A percentile compares a stretch with the other conserved stretches of the same genome.
phyloP scores from a whole-genome alignment of 2,113 vertebrate genomes.

The Phylloscopus trochiloides region DNA sequence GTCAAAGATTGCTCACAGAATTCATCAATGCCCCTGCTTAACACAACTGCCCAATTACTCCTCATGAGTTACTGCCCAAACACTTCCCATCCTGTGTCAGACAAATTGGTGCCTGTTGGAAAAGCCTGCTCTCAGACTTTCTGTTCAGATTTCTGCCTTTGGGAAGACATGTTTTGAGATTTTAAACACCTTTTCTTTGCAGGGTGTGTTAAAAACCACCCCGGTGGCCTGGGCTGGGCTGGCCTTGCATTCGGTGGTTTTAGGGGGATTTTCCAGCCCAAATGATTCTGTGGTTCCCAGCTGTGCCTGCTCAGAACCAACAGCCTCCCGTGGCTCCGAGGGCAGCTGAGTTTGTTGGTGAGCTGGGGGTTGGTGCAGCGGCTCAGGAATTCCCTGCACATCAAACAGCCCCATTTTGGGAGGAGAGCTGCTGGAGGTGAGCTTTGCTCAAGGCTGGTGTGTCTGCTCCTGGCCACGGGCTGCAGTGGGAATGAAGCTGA shows the following conservation, averaged over 20 bases:
- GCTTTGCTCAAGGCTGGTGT: fast-evolving
- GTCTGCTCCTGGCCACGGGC: fast-evolving
- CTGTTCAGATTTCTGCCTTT: not conserved
- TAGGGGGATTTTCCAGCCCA: not conserved
- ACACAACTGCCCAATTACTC: not conserved
- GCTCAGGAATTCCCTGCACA: not conserved
- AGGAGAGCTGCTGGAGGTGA: fast-evolving
- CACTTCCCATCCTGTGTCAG: not conserved
- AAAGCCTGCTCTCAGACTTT: not conserved
- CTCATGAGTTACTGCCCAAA: not conserved
- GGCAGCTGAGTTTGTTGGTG: not conserved
- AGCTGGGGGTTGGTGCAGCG: fast-evolving
- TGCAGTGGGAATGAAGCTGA: not conserved
- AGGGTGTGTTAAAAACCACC: not conserved
- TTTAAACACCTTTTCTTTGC: not conserved
- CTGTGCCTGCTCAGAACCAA: fast-evolving
- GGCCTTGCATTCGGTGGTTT: fast-evolving
- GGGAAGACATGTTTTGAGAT: not conserved
- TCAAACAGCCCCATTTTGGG: not conserved
- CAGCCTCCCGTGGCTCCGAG: fast-evolving
- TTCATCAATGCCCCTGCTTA: not conserved
- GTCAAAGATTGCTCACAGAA: slow-evolving; percentile 24
- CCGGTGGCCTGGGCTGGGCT: not conserved
- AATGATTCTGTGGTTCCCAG: too few species aligned
- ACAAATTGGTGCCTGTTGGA: not conserved